These are phyloP conservation scores for Microcebus jonahi DNA, from an alignment of 2,113 vertebrate genomes.

Conservation along the genomic window DNA sequence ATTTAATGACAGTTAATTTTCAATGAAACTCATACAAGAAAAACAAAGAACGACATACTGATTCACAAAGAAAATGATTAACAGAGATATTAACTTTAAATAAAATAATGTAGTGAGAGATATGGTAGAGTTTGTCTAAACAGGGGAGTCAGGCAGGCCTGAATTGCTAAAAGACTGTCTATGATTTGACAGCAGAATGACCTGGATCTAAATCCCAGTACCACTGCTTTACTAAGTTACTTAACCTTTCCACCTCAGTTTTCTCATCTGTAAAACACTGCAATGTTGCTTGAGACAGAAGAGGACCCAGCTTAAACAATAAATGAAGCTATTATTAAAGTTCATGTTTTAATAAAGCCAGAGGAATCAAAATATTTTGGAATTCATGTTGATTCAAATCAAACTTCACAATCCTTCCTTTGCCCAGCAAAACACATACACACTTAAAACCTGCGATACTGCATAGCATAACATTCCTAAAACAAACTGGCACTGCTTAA, in stretches of 20 bases:
- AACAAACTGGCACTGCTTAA: slow-evolving; percentile 41
- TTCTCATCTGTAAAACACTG: slow-evolving; percentile 27
- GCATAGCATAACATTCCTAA: slow-evolving; percentile 2
- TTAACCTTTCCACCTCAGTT: neutral
- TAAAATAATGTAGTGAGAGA: slow-evolving; percentile 20
- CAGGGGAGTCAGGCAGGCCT: neutral
- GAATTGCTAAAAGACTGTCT: neutral
- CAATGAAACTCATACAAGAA: neutral
- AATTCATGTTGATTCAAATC: slow-evolving; percentile 15
- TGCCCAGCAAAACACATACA: neutral
- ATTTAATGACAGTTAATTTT: slow-evolving; percentile 28
- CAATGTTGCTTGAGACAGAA: slow-evolving; percentile 15
- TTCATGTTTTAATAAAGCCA: slow-evolving; percentile 55
- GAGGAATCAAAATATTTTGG: slow-evolving; percentile 22
- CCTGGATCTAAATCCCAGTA: slow-evolving; percentile 11
- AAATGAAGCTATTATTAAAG: slow-evolving; percentile 35
- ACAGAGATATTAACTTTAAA: neutral
- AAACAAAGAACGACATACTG: neutral
- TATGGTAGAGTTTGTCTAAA: neutral
- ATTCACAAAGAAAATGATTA: slow-evolving; percentile 42
- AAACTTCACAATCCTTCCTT: neutral
- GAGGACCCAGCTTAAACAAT: neutral
- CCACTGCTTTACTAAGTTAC: neutral
- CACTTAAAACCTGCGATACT: slow-evolving; percentile 24
- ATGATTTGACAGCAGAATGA: slow-evolving; percentile 6